Evolutionary conservation across 2,113 vertebrate genomes (phyloP).

Genomic region (Phrynosoma platyrhinos): DNA sequence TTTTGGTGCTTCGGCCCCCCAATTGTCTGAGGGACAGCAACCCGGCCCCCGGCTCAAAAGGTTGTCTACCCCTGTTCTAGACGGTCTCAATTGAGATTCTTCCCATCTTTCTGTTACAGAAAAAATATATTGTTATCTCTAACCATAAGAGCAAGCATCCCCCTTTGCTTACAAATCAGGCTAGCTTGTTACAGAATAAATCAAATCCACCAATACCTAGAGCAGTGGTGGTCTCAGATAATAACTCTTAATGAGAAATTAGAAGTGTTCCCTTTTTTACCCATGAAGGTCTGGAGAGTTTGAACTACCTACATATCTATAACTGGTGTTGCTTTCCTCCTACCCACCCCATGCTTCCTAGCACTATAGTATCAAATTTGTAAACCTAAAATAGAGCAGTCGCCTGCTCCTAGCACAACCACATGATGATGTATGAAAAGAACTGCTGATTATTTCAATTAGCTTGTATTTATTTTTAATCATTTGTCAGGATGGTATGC

Average conservation of each 20-base stretch:
- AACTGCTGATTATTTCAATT: neutral
- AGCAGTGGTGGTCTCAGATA: neutral
- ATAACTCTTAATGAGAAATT: no score
- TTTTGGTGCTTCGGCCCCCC: no score
- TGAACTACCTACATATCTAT: constrained; percentile 3
- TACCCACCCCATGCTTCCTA: neutral
- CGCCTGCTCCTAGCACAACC: neutral
- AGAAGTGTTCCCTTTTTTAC: neutral
- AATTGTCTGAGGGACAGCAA: no score
- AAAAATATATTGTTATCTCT: no score
- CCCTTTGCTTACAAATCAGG: neutral
- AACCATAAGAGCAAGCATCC: neutral
- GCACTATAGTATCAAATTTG: constrained; percentile 7
- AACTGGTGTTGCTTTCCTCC: neutral
- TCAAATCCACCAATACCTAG: neutral
- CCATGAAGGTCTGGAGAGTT: neutral
- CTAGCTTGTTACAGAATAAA: neutral
- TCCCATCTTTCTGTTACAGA: neutral
- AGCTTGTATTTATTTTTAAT: constrained; percentile 42
- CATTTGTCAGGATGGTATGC: neutral
- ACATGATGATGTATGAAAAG: constrained; percentile 19
- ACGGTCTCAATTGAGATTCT: neutral
- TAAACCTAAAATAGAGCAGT: constrained; percentile 28
- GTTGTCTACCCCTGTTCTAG: no score
- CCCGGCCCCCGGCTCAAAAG: no score